Percentiles rank a stretch among this genome's conserved stretches.
Evolutionary conservation across 2,888 invertebrate genomes (phyloP).

Genomic region (Chesias legatella): DNA sequence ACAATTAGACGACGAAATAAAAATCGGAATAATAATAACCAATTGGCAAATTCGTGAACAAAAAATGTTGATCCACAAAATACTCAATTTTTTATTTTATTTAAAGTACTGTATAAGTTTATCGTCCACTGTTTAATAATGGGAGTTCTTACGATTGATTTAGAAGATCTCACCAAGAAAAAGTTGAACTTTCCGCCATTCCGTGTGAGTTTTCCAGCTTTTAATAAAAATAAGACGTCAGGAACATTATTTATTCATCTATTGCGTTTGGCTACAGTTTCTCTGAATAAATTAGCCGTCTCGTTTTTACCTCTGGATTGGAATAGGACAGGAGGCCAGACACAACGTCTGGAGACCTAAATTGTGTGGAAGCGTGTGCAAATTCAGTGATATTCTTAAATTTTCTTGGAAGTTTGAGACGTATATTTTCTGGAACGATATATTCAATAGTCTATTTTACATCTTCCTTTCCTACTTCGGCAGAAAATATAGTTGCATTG

Average conservation of each 20-base stretch:
- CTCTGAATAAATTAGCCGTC: slow-evolving; percentile 20
- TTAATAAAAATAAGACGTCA: slow-evolving; percentile 49
- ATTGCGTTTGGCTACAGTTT: slow-evolving; percentile 21
- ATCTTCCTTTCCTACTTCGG: no score
- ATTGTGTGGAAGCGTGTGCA: slow-evolving; percentile 22
- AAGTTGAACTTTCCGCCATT: slow-evolving; percentile 39
- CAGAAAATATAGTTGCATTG: no score
- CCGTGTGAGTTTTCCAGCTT: slow-evolving; percentile 40
- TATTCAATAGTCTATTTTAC: no score
- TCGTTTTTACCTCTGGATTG: slow-evolving; percentile 7
- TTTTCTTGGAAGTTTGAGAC: slow-evolving; percentile 11
- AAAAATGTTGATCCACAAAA: no score
- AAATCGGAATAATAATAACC: no score
- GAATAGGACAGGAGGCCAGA: slow-evolving; percentile 21
- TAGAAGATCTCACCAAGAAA: slow-evolving; percentile 31
- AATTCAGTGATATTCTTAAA: slow-evolving; percentile 23
- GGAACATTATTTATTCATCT: slow-evolving; percentile 23
- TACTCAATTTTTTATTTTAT: no score
- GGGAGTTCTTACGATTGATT: slow-evolving; percentile 26
- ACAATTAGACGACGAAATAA: no score
- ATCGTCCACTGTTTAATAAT: slow-evolving; percentile 29
- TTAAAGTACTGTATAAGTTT: no score
- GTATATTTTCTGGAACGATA: not conserved
- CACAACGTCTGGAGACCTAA: slow-evolving; percentile 8
- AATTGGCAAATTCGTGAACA: no score